Base-by-base conservation (phyloP, 2,888 invertebrate genomes). In the Dynastes grantii region DNA sequence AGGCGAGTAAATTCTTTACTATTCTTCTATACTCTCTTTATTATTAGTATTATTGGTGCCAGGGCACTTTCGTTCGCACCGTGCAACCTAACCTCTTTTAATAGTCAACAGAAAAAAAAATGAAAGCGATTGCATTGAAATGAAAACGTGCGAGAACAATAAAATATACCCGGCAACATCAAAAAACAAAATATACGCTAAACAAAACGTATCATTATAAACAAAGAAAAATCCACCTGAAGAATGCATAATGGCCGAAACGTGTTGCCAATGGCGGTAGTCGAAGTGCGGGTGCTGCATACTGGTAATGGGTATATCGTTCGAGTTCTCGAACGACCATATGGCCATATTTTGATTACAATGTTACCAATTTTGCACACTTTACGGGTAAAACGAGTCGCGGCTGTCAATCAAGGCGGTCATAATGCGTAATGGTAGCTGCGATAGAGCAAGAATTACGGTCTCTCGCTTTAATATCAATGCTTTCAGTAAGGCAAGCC, bases 291-390 rank as follows among this genome's bases (percentile, higher is more conserved):
- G 73, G 61, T 75, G 73, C 45, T 45, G 61, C 37, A 37, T 55
- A 45, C 8, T 45, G 11, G 2, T 8, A 65, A 6, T 13, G 45
- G 65, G 16, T 63, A 8, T 29, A 63, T 22, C 40, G 40, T 45
- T 45, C 65, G 65, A 22, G 40, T 22, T 40, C 63, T 9, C 37
- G 40, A 67, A 9, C 9, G 55, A 71, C 71, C 73, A 68, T 68
- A 40, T 68, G 73, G 73, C 40, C 29, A 75, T 61, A 75, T 45
- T 61, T 40, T 61, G 73, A 83, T 84, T 84, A 85, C 85, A 85
- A 82, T 85, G 85, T 85, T 85, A 82, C 83, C 76, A 84, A 85
- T 85, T 85, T 85, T 63, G 58, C 85, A 85, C 84, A 84, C 84
- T 84, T 84, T 84, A 83, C 61, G 5, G 61, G 61, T 75, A 75